Evolutionary conservation across 30 jellyfish, hydroid and myxozoan genomes (phyloP).

Genomic region (Hydractinia symbiolongicarpus): DNA sequence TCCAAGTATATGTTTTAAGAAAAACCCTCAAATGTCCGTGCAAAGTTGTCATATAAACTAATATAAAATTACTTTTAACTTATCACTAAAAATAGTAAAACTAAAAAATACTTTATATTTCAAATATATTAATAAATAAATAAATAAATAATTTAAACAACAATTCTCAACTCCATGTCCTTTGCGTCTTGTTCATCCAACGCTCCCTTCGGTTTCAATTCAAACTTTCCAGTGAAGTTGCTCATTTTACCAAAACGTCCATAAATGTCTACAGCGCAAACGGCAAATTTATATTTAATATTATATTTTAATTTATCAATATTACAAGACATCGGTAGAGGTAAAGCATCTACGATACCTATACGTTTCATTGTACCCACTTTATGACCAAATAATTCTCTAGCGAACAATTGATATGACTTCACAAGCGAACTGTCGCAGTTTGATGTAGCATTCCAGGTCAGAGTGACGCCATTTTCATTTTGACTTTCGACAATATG

Average conservation of each 20-base stretch:
- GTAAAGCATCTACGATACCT: constrained; percentile 40
- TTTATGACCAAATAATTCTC: constrained; percentile 41
- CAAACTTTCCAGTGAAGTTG: constrained; percentile 39
- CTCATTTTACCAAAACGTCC: constrained; percentile 44
- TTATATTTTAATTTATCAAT: constrained; percentile 27
- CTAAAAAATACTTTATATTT: no score
- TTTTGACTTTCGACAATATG: constrained; percentile 47
- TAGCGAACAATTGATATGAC: constrained; percentile 37
- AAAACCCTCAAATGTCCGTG: no score
- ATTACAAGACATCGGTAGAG: constrained; percentile 43
- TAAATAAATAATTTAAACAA: not conserved
- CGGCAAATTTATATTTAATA: constrained; percentile 37
- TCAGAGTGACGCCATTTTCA: constrained; percentile 37
- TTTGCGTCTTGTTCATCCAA: not conserved
- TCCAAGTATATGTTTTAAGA: no score
- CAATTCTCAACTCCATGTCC: constrained; percentile 2
- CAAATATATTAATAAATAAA: not conserved
- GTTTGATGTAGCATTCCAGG: constrained; percentile 46
- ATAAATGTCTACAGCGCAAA: constrained; percentile 41
- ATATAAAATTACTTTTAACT: no score
- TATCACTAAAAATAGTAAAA: no score
- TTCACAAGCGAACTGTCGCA: constrained; percentile 40
- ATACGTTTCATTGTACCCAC: constrained; percentile 43
- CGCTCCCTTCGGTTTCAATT: constrained; percentile 23
- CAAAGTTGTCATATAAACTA: no score